phyloP scores from a whole-genome alignment of 2,888 invertebrate genomes.

The Periphyllus acericola region DNA sequence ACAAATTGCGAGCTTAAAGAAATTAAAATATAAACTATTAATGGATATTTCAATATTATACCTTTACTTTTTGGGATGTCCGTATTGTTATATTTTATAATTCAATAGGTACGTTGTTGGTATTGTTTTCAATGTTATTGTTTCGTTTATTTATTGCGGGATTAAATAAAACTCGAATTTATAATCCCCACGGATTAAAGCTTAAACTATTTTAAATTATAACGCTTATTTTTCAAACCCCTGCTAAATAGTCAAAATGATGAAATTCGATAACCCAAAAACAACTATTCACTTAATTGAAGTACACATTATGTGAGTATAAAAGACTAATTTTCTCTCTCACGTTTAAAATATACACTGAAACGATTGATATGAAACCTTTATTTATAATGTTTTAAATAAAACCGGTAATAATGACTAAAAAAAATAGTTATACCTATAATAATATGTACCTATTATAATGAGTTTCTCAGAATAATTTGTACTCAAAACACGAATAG shows the following conservation, averaged over 20 bases:
- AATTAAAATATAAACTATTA: not conserved
- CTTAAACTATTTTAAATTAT: not conserved
- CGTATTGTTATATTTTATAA: not conserved
- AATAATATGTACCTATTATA: too few relatives aligned
- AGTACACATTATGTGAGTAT: not conserved
- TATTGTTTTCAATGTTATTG: not conserved
- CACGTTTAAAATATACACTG: not conserved
- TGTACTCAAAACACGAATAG: too few relatives aligned
- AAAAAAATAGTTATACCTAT: too few relatives aligned
- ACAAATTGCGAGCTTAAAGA: slow-evolving; percentile 1
- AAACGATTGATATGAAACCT: too few relatives aligned
- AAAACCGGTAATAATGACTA: too few relatives aligned
- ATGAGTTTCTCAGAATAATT: too few relatives aligned
- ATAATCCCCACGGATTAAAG: not conserved
- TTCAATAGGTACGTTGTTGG: not conserved
- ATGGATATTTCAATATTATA: slow-evolving; percentile 8
- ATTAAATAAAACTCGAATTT: slow-evolving; percentile 9
- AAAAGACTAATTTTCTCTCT: not conserved
- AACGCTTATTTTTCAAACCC: not conserved
- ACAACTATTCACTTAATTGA: too few relatives aligned
- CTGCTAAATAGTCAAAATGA: not conserved
- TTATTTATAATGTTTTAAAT: too few relatives aligned
- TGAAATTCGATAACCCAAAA: not conserved
- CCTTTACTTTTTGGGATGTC: not conserved
- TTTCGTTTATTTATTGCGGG: not conserved